Evolutionary conservation across 2,113 vertebrate genomes (phyloP).

Genomic region (Cisticola juncidis): DNA sequence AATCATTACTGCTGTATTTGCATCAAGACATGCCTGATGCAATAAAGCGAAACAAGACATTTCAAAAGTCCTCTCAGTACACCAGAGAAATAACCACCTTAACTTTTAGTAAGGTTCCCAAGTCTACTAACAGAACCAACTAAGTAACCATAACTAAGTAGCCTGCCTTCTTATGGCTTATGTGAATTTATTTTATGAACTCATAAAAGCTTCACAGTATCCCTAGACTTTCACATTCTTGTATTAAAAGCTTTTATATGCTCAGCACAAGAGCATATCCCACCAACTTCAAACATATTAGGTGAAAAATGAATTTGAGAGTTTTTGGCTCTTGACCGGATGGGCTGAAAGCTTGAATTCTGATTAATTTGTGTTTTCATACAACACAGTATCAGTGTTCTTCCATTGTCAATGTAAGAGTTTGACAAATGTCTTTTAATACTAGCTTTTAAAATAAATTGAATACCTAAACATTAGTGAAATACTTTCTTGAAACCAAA

Average conservation of each 20-base stretch:
- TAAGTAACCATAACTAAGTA: background rate
- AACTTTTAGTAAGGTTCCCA: background rate
- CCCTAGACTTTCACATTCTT: background rate
- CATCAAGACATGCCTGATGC: background rate
- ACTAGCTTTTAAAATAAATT: background rate
- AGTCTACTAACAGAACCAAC: background rate
- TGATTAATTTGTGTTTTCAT: background rate
- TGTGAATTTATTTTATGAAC: background rate
- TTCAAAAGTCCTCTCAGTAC: background rate
- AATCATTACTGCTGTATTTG: background rate
- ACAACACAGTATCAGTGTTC: background rate
- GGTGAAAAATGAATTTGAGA: background rate
- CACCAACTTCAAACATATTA: background rate
- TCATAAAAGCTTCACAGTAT: background rate
- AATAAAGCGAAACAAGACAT: background rate
- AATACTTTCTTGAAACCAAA: background rate
- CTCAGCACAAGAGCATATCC: background rate
- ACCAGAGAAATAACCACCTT: background rate
- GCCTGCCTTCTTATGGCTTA: background rate
- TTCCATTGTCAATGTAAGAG: background rate
- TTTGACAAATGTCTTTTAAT: background rate
- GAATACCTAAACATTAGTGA: background rate
- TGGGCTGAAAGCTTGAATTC: background rate
- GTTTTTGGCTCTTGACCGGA: background rate
- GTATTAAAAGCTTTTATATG: background rate